These are phyloP conservation scores for Odontophorus gujanensis DNA, from an alignment of 2,113 vertebrate genomes.

Conservation along the genomic window DNA sequence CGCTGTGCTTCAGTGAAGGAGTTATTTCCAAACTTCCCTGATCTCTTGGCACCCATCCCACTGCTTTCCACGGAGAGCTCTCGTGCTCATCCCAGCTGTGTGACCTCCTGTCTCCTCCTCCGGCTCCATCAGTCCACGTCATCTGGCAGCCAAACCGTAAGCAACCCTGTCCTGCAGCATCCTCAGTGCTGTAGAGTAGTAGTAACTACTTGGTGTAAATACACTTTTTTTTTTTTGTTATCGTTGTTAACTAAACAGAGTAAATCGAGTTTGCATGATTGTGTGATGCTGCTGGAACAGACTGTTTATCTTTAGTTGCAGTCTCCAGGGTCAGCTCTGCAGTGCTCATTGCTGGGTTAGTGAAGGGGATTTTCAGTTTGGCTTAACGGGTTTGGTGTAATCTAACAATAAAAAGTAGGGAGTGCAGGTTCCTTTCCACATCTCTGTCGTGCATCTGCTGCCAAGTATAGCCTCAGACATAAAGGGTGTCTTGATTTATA, in stretches of 20 bases:
- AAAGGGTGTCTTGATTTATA: neutral
- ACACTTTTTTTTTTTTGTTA: neutral
- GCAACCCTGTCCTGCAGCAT: neutral
- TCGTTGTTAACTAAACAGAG: neutral
- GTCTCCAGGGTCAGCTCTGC: neutral
- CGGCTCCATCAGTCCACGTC: fast-evolving
- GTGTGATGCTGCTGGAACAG: neutral
- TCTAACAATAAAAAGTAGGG: neutral
- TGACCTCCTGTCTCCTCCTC: neutral
- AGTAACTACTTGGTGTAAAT: neutral
- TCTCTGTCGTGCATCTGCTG: fast-evolving
- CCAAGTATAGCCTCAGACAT: neutral
- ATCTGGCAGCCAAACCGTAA: neutral
- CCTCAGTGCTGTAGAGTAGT: neutral
- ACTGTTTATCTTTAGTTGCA: neutral
- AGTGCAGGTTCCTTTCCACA: neutral
- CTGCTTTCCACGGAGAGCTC: neutral
- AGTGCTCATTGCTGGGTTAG: fast-evolving
- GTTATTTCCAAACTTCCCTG: neutral
- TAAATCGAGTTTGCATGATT: neutral
- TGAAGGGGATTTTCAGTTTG: neutral
- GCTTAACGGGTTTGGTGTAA: neutral
- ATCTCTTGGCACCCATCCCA: neutral
- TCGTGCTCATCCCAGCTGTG: fast-evolving
- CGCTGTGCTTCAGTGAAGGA: neutral